These are phyloP conservation scores for Aleadryas rufinucha DNA, from an alignment of 2,113 vertebrate species.

Conservation along the genomic window DNA sequence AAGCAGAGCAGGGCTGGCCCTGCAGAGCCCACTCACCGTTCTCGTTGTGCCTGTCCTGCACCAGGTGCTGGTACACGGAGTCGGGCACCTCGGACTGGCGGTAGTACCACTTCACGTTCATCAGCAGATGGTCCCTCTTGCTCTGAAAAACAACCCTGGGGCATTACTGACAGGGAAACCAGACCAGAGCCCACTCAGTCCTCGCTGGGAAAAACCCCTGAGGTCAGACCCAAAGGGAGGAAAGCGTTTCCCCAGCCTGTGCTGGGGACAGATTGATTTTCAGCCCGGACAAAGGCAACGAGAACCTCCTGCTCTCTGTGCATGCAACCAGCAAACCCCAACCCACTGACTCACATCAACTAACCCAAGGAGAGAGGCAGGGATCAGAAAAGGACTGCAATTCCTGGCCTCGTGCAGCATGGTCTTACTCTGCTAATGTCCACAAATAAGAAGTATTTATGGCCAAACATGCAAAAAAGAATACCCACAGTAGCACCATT, in stretches of 20 bases:
- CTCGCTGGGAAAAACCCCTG: not conserved
- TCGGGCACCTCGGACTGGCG: conserved; percentile 99
- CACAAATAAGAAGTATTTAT: not conserved
- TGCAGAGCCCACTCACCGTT: conserved; percentile 80
- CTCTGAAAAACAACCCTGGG: conserved; percentile 83
- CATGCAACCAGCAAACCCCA: not conserved
- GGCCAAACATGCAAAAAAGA: not conserved
- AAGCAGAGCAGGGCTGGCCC: not conserved
- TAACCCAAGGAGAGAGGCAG: not conserved
- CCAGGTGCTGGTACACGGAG: conserved; percentile 99
- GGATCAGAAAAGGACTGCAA: not conserved
- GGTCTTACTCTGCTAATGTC: not conserved
- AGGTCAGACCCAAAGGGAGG: not conserved
- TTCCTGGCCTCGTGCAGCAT: not conserved
- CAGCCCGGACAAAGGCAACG: not conserved
- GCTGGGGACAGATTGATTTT: not conserved
- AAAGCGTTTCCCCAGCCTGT: not conserved
- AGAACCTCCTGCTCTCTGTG: not conserved
- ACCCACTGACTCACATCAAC: not conserved
- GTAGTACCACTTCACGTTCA: conserved; percentile 99
- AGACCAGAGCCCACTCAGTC: not conserved
- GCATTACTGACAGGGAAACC: conserved; percentile 38
- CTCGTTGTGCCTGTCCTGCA: conserved; percentile 98
- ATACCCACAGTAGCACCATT: not conserved
- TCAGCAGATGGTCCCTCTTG: conserved; percentile 98